Evolutionary conservation across 2,888 invertebrate species (phyloP).

Genomic region (Protophormia terraenovae): DNA sequence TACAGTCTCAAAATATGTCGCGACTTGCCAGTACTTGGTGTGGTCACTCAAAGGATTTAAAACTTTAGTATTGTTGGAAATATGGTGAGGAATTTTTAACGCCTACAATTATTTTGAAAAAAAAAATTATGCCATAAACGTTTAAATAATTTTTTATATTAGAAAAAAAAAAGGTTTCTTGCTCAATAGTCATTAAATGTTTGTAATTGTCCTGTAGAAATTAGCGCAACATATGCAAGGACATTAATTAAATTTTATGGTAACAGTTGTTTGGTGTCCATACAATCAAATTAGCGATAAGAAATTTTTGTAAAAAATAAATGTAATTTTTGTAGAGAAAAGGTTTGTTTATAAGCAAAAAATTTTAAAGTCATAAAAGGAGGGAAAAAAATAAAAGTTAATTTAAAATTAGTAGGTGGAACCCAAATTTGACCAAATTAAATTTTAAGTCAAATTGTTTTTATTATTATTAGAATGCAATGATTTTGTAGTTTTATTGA

Average conservation of each 20-base stretch:
- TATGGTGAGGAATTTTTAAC: slow-evolving; percentile 69
- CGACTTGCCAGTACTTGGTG: slow-evolving; percentile 49
- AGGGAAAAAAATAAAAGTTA: too few relatives aligned
- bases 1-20: slow-evolving; percentile 65
- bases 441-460: neutral
- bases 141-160: slow-evolving; percentile 39
- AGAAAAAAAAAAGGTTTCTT: slow-evolving; percentile 49
- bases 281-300: slow-evolving; percentile 55
- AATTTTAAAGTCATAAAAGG: neutral
- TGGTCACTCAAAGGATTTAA: neutral
- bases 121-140: slow-evolving; percentile 60
- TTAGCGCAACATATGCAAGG: slow-evolving; percentile 73
- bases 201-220: slow-evolving; percentile 58
- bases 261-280: slow-evolving; percentile 58
- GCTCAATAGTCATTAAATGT: slow-evolving; percentile 44
- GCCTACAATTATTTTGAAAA: slow-evolving; percentile 72
- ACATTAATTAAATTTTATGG: slow-evolving; percentile 70
- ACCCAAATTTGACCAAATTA: neutral
- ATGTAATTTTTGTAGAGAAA: neutral
- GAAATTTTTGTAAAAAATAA: too few relatives aligned
- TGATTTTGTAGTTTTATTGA: too few relatives aligned
- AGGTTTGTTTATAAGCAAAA: neutral
- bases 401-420: too few relatives aligned
- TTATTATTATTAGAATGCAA: too few relatives aligned
- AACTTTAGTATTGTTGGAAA: slow-evolving; percentile 20